phyloP scores from a whole-genome alignment of 2,888 invertebrate species.

The Pegoplata infirma region DNA sequence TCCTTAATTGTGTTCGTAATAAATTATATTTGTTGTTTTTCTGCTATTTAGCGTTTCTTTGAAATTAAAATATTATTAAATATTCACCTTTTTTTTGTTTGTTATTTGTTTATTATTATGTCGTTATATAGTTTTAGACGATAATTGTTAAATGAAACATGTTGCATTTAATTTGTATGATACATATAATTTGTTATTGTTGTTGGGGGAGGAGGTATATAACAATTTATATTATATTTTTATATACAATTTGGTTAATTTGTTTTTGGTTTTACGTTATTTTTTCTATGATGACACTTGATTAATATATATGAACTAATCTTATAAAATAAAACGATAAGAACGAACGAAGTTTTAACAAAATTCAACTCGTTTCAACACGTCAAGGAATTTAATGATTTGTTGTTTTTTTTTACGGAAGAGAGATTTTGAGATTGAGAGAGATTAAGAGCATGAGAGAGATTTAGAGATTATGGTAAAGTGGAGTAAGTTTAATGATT shows the following conservation, averaged over 20 bases:
- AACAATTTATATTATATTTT: neutral
- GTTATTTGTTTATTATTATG: neutral
- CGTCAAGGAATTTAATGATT: slow-evolving; percentile 1
- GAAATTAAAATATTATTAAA: neutral
- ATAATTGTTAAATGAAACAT: slow-evolving; percentile 23
- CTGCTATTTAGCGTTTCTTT: neutral
- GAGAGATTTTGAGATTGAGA: too few relatives aligned
- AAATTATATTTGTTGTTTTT: slow-evolving; percentile 34
- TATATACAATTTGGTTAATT: neutral
- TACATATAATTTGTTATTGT: neutral
- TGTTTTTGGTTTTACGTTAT: neutral
- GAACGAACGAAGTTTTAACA: neutral
- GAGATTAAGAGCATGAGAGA: neutral
- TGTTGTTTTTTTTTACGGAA: neutral
- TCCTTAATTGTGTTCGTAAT: slow-evolving; percentile 42
- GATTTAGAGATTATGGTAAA: neutral
- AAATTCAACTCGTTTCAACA: neutral
- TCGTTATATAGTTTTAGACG: neutral
- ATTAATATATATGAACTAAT: too few relatives aligned
- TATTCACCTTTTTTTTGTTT: neutral
- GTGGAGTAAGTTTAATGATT: slow-evolving; percentile 10
- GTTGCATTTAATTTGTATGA: slow-evolving; percentile 23
- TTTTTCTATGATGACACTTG: neutral
- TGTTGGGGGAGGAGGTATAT: neutral
- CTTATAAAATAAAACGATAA: too few relatives aligned